Evolutionary conservation across 2,113 vertebrate species (phyloP).

Genomic region (Caretta caretta): DNA sequence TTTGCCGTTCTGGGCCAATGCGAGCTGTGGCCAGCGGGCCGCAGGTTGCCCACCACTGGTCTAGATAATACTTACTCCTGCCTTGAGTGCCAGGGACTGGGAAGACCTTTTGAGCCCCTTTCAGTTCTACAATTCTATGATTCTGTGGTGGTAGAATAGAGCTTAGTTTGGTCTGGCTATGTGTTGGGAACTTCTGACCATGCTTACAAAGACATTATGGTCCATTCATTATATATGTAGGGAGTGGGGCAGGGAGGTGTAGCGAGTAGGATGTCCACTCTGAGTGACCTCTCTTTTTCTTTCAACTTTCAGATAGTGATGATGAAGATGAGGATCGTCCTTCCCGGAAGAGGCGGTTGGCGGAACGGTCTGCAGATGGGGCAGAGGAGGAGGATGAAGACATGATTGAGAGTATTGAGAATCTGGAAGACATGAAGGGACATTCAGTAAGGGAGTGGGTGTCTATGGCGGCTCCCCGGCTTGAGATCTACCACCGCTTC

Average conservation of each 20-base stretch:
- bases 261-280: neutral
- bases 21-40: too few relatives aligned
- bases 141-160: neutral
- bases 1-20: too few relatives aligned
- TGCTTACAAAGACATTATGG: neutral
- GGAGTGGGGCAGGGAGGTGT: neutral
- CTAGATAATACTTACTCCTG: too few relatives aligned
- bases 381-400: conserved; percentile 89
- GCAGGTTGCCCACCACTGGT: too few relatives aligned
- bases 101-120: too few relatives aligned
- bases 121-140: too few relatives aligned
- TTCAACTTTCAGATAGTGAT: conserved; percentile 86
- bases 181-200: neutral
- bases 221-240: too few relatives aligned
- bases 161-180: neutral
- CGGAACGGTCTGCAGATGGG: conserved; percentile 90
- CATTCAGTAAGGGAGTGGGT: conserved; percentile 97
- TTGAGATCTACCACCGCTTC: conserved; percentile 99
- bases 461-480: conserved; percentile 92
- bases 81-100: too few relatives aligned
- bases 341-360: conserved; percentile 85
- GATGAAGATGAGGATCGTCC: conserved; percentile 95
- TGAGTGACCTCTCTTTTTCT: neutral
- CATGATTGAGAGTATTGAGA: conserved; percentile 99
- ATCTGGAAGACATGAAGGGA: conserved; percentile 98